These are phyloP conservation scores for Idaea dimidiata DNA, from an alignment of 2,888 invertebrate genomes.

Conservation along the genomic window DNA sequence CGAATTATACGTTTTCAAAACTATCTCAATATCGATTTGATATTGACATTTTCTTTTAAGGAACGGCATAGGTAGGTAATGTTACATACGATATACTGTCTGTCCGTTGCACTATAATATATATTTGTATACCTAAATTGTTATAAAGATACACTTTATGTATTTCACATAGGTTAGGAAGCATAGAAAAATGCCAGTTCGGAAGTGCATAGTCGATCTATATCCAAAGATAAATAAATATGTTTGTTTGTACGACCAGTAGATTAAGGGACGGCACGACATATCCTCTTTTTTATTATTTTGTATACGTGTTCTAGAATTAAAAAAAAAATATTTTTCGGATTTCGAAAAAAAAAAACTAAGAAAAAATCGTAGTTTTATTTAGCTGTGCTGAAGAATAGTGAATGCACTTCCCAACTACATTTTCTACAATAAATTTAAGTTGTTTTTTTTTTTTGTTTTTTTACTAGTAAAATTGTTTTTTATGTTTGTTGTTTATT, in stretches of 20 bases:
- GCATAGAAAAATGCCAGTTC: conserved; percentile 49
- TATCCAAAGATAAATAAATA: conserved; percentile 45
- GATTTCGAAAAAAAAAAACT: conserved; percentile 33
- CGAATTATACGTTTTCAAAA: too few relatives aligned
- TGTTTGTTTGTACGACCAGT: conserved; percentile 25
- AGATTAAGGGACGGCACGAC: conserved; percentile 12
- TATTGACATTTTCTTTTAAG: too few relatives aligned
- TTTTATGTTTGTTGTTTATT: conserved; percentile 72
- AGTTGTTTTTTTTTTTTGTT: conserved; percentile 32
- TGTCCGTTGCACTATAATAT: too few relatives aligned
- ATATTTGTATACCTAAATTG: neutral
- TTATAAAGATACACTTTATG: conserved; percentile 1
- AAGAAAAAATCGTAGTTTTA: conserved; percentile 32
- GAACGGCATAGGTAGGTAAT: too few relatives aligned
- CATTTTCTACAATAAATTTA: conserved; percentile 38
- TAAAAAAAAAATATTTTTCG: conserved; percentile 57
- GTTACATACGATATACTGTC: too few relatives aligned
- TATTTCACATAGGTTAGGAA: conserved; percentile 27
- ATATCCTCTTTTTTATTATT: conserved; percentile 8
- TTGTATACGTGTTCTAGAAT: conserved; percentile 55
- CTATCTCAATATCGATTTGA: too few relatives aligned
- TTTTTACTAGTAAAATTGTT: conserved; percentile 33
- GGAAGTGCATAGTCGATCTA: conserved; percentile 64
- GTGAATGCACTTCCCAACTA: conserved; percentile 79
- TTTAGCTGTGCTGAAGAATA: conserved; percentile 79